These are phyloP conservation scores for Agrochola lychnidis DNA, from an alignment of 2,888 invertebrate genomes.

Conservation along the genomic window DNA sequence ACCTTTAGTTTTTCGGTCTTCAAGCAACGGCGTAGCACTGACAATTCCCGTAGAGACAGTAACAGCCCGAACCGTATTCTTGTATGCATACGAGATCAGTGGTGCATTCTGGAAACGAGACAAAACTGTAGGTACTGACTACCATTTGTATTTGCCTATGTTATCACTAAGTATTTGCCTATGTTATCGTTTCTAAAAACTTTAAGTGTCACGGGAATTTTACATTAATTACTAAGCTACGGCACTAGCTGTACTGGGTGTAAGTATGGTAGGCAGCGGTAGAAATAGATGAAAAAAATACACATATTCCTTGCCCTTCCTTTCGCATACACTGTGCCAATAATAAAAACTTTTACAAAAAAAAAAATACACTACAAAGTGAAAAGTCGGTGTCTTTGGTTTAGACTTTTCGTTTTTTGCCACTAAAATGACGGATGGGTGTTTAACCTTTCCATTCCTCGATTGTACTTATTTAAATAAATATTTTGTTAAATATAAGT, in stretches of 20 bases:
- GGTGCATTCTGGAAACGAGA: conserved; percentile 42
- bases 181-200: not conserved
- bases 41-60: conserved; percentile 34
- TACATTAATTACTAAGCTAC: not conserved
- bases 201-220: not conserved
- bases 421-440: too few species aligned
- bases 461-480: too few species aligned
- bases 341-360: too few species aligned
- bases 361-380: too few species aligned
- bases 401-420: too few species aligned
- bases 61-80: conserved; percentile 21
- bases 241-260: not conserved
- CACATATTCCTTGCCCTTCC: not conserved
- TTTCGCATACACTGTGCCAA: not conserved
- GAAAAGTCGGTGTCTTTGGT: too few species aligned
- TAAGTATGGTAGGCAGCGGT: too few species aligned
- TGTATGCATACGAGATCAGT: conserved; percentile 10
- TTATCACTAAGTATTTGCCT: not conserved
- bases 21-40: conserved; percentile 33
- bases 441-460: not conserved
- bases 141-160: not conserved
- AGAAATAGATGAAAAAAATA: not conserved
- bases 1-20: conserved; percentile 15
- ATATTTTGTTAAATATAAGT: too few species aligned
- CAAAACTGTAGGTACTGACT: conserved; percentile 13